A percentile compares a stretch with the other conserved stretches of the same genome.
Conservation (phyloP, 92 coral and sea anemone genomes). For the Muricea muricata region DNA sequence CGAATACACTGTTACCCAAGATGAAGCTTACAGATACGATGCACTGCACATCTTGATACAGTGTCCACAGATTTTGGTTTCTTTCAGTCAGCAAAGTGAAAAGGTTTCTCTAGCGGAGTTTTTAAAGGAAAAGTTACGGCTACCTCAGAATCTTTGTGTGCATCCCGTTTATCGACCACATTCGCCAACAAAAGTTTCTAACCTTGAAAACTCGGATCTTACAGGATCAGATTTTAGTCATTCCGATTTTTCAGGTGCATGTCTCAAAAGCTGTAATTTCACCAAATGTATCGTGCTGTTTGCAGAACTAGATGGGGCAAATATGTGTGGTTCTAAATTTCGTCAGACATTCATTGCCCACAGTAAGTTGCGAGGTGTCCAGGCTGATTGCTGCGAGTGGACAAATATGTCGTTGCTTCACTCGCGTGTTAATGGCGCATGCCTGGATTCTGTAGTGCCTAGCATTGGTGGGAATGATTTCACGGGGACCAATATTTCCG, state of each 20-base stretch:
- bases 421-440: not conserved
- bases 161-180: not conserved
- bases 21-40: not conserved
- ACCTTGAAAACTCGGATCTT: not conserved
- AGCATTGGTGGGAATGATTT: not conserved
- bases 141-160: not conserved
- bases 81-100: not conserved
- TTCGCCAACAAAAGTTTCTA: not conserved
- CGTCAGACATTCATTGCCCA: not conserved
- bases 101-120: not conserved
- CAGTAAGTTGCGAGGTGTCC: not conserved
- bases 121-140: not conserved
- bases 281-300: not conserved
- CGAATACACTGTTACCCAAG: not conserved
- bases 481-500: not conserved
- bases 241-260: not conserved
- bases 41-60: not conserved
- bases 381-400: conserved; percentile 13
- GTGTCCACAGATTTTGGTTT: not conserved
- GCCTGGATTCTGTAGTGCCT: not conserved
- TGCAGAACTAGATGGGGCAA: not conserved
- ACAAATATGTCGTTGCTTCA: not conserved
- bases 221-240: not conserved
- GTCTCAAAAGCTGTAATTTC: not conserved
- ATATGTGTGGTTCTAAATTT: not conserved